These are phyloP conservation scores for Anthopleura sola DNA, from an alignment of 64 coral and sea anemone genomes.

Conservation along the genomic window DNA sequence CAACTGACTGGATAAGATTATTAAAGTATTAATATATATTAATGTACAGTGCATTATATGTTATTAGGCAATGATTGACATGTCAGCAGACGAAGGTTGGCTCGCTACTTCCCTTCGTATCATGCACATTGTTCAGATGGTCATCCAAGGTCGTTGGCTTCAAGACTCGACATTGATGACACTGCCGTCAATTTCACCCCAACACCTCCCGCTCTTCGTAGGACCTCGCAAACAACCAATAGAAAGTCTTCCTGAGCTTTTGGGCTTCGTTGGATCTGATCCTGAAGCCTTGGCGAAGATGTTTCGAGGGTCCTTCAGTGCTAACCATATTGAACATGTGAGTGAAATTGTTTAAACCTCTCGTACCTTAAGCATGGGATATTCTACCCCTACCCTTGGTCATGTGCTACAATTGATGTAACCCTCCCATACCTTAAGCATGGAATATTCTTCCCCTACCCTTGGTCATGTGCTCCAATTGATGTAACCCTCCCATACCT, in stretches of 20 bases:
- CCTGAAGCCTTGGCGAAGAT: slow-evolving; percentile 55
- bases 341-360: background rate
- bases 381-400: background rate
- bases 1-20: too few species aligned
- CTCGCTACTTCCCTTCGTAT: slow-evolving; percentile 70
- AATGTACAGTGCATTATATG: background rate
- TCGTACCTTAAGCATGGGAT: background rate
- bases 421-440: too few species aligned
- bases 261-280: slow-evolving; percentile 61
- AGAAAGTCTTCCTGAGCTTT: slow-evolving; percentile 79
- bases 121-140: slow-evolving; percentile 95
- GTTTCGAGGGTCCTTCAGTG: slow-evolving; percentile 47
- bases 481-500: too few species aligned
- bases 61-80: slow-evolving; percentile 91
- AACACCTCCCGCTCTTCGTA: slow-evolving; percentile 60
- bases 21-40: background rate
- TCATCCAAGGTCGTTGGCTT: slow-evolving; percentile 90
- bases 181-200: slow-evolving; percentile 66
- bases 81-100: slow-evolving; percentile 90
- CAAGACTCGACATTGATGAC: slow-evolving; percentile 88
- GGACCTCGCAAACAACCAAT: slow-evolving; percentile 21
- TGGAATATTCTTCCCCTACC: too few species aligned
- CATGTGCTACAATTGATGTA: too few species aligned
- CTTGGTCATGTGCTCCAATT: too few species aligned
- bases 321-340: slow-evolving; percentile 63